phyloP scores from a whole-genome alignment of 2,113 vertebrate genomes.

The Cynopterus brachyotis region DNA sequence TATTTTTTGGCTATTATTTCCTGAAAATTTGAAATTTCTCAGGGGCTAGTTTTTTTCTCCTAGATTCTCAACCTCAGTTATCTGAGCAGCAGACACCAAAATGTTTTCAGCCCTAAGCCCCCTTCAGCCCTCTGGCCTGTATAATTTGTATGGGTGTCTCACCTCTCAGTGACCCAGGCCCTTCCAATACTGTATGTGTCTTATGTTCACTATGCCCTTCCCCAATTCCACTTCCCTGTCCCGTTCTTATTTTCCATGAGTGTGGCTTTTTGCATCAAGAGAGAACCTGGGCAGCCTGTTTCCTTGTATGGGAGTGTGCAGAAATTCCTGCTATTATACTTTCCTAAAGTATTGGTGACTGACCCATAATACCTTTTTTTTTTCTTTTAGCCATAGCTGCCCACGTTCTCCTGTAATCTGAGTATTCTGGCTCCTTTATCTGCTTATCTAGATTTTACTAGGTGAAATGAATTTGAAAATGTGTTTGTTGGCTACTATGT shows the following conservation, averaged over 20 bases:
- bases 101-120: not conserved
- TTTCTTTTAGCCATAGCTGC: not conserved
- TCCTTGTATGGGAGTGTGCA: not conserved
- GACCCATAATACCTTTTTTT: not conserved
- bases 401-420: not conserved
- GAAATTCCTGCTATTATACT: not conserved
- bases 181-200: not conserved
- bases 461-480: constrained; percentile 40
- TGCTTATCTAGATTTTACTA: not conserved
- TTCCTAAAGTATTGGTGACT: constrained; percentile 18
- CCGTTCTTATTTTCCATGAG: not conserved
- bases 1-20: constrained; percentile 49
- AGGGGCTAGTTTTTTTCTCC: not conserved
- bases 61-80: constrained; percentile 30
- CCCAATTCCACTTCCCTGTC: not conserved
- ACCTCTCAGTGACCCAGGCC: not conserved
- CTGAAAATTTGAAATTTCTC: constrained; percentile 40
- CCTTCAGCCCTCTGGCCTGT: not conserved
- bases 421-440: constrained; percentile 44
- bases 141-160: not conserved
- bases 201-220: not conserved
- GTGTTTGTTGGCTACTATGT: constrained; percentile 29
- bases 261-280: not conserved
- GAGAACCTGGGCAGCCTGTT: not conserved
- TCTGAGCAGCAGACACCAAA: not conserved